Conservation (phyloP, 2,888 invertebrate genomes). For the Tetramorium bicarinatum region DNA sequence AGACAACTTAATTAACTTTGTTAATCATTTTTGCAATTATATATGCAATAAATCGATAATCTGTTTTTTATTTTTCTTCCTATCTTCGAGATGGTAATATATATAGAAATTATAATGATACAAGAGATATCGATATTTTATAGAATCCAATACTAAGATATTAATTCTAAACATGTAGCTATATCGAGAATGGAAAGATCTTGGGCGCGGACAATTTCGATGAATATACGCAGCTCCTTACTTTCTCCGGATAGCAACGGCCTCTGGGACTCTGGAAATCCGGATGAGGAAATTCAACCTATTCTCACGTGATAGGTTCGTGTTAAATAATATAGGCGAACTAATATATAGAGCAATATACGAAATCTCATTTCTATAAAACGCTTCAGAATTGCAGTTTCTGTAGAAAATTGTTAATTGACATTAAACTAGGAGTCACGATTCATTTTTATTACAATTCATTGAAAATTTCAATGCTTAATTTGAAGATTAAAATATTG, state of each 20-base stretch:
- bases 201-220: constrained; percentile 44
- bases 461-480: neutral
- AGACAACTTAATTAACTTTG: neutral
- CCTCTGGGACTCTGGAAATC: constrained; percentile 3
- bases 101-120: too few species aligned
- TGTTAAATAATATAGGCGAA: neutral
- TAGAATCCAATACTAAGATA: neutral
- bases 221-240: constrained; percentile 43
- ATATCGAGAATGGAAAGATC: constrained; percentile 24
- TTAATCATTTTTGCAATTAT: neutral
- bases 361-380: neutral
- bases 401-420: constrained; percentile 4
- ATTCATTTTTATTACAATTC: neutral
- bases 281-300: constrained; percentile 15
- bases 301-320: neutral
- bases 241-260: constrained; percentile 35
- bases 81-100: neutral
- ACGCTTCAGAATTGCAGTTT: neutral
- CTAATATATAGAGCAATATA: neutral
- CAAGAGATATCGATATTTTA: too few species aligned
- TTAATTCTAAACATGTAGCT: neutral
- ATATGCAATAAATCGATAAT: neutral
- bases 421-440: neutral
- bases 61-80: neutral
- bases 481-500: neutral